These are phyloP conservation scores for Mus spretus DNA, from an alignment of 2,797 vertebrate genomes.

Conservation along the genomic window DNA sequence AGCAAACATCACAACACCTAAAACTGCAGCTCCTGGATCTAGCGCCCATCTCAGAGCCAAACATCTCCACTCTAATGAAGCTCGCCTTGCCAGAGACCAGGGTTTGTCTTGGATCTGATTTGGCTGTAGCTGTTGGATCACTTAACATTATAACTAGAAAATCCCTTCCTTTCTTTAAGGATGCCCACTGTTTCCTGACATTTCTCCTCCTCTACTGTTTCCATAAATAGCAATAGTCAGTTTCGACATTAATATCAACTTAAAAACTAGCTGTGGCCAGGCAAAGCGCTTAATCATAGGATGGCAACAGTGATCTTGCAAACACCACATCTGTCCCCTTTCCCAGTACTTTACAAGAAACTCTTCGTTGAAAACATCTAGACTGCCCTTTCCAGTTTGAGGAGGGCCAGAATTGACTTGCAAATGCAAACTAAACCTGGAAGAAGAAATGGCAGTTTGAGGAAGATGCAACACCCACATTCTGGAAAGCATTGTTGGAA, in stretches of 20 bases:
- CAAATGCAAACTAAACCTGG: slow-evolving; percentile 33
- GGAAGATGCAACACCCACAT: slow-evolving; percentile 30
- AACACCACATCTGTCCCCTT: neutral
- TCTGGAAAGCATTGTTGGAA: neutral
- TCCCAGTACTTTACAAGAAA: slow-evolving; percentile 8
- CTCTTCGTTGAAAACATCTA: slow-evolving; percentile 37
- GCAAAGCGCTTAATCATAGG: neutral
- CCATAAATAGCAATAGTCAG: slow-evolving; percentile 14
- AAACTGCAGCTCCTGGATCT: slow-evolving; percentile 70
- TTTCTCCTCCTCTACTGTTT: slow-evolving; percentile 35
- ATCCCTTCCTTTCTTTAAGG: slow-evolving; percentile 59
- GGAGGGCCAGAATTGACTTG: slow-evolving; percentile 33
- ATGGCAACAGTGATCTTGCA: neutral
- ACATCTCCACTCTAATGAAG: neutral
- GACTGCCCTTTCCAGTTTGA: slow-evolving; percentile 11
- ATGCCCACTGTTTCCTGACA: slow-evolving; percentile 36
- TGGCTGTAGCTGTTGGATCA: slow-evolving; percentile 65
- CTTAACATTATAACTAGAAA: slow-evolving; percentile 70
- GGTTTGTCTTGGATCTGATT: slow-evolving; percentile 73
- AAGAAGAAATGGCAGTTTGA: slow-evolving; percentile 65
- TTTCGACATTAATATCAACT: slow-evolving; percentile 36
- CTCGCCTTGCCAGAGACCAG: slow-evolving; percentile 54
- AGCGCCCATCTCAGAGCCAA: slow-evolving; percentile 60
- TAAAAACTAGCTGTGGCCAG: neutral
- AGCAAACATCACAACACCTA: slow-evolving; percentile 68